Evolutionary conservation across 2,113 vertebrate genomes (phyloP).

Genomic region (Hemichromis elongatus): DNA sequence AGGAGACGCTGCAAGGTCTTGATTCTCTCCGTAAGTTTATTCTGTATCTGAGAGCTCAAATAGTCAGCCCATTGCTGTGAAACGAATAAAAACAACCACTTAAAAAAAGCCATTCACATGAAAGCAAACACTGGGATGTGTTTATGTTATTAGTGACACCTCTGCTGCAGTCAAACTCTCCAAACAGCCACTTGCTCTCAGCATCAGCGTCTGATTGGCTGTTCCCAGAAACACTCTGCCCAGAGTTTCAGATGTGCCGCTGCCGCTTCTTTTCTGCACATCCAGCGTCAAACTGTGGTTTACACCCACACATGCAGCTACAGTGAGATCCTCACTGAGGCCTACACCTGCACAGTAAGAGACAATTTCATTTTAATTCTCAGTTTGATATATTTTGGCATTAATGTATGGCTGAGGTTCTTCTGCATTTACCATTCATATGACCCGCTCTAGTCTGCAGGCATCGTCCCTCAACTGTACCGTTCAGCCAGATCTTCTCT

Average conservation of each 20-base stretch:
- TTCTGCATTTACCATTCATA: slow-evolving; percentile 58
- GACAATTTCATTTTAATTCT: not conserved
- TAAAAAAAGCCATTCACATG: not conserved
- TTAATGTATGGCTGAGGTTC: not conserved
- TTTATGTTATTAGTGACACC: slow-evolving; percentile 26
- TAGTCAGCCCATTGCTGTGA: slow-evolving; percentile 66
- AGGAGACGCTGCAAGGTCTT: slow-evolving; percentile 61
- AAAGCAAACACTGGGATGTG: not conserved
- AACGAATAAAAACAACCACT: not conserved
- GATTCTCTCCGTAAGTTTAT: slow-evolving; percentile 67
- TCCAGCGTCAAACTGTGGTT: slow-evolving; percentile 44
- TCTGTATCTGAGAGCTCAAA: slow-evolving; percentile 61
- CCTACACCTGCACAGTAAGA: slow-evolving; percentile 20
- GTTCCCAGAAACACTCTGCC: slow-evolving; percentile 60
- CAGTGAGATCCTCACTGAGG: slow-evolving; percentile 66
- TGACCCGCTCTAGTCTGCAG: slow-evolving; percentile 71
- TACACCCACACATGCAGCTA: slow-evolving; percentile 60
- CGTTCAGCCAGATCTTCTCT: slow-evolving; percentile 73
- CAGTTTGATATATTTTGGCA: not conserved
- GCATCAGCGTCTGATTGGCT: slow-evolving; percentile 68
- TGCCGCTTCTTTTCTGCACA: slow-evolving; percentile 48
- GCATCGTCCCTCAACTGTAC: slow-evolving; percentile 63
- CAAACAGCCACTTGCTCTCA: slow-evolving; percentile 67
- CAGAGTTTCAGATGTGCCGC: slow-evolving; percentile 41
- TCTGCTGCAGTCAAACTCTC: slow-evolving; percentile 58